Percentiles rank a stretch among this genome's conserved stretches.
These are phyloP conservation scores for Cheilosia vulpina DNA, from an alignment of 2,888 invertebrate genomes.

Conservation along the genomic window DNA sequence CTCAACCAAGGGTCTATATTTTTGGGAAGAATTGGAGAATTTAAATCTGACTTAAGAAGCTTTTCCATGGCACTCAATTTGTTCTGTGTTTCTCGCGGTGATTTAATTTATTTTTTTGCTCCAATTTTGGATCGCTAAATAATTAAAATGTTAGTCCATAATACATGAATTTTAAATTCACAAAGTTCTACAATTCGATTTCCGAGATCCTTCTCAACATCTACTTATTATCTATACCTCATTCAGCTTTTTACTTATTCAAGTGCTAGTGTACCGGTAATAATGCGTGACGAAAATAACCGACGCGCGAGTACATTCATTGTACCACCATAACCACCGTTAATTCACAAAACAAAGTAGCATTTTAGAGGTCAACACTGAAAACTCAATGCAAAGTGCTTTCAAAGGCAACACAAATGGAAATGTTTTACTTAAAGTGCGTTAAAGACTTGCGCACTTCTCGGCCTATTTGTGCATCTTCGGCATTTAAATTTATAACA, in stretches of 20 bases:
- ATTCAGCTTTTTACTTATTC: neutral
- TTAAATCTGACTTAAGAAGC: too few species aligned
- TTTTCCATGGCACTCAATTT: too few species aligned
- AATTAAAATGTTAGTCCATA: too few species aligned
- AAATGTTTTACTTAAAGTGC: conserved; percentile 16
- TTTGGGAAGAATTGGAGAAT: too few species aligned
- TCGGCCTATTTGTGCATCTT: conserved; percentile 48
- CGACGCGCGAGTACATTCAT: conserved; percentile 30
- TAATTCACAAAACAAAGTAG: conserved; percentile 45
- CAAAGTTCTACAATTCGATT: too few species aligned
- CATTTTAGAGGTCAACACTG: conserved; percentile 18
- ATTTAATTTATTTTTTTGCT: too few species aligned
- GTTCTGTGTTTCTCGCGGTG: too few species aligned
- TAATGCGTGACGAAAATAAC: conserved; percentile 40
- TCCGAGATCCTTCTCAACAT: neutral
- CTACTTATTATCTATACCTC: too few species aligned
- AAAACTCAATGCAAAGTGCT: conserved; percentile 18
- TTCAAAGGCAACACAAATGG: conserved; percentile 34
- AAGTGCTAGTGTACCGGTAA: conserved; percentile 33
- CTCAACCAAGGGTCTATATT: too few species aligned
- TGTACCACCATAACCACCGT: conserved; percentile 13
- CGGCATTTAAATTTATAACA: conserved; percentile 43
- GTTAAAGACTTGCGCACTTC: conserved; percentile 5
- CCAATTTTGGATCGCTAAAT: too few species aligned
- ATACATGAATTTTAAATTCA: too few species aligned